phyloP scores from a whole-genome alignment of 1,140 invertebrate genomes.

The Piezodorus guildinii region DNA sequence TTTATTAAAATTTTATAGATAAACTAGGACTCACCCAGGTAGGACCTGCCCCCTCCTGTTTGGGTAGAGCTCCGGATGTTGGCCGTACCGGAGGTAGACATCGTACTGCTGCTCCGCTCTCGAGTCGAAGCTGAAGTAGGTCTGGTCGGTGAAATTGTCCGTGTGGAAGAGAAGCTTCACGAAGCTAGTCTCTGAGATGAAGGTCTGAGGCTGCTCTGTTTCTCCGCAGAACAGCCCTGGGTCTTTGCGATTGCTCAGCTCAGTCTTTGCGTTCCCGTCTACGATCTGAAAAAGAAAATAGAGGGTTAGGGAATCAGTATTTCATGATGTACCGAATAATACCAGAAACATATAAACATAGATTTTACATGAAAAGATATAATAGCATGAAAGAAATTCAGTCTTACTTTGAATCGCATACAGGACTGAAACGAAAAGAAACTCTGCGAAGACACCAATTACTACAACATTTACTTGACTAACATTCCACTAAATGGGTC shows the following conservation, averaged over 20 bases:
- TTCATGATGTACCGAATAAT: no score
- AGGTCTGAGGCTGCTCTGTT: constrained; percentile 82
- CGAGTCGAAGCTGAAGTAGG: constrained; percentile 63
- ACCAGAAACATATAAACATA: no score
- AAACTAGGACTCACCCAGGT: constrained; percentile 46
- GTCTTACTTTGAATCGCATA: no score
- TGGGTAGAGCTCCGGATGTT: constrained; percentile 83
- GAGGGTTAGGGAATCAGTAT: background rate
- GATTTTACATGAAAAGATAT: no score
- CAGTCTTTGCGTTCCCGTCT: constrained; percentile 73
- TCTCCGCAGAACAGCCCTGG: constrained; percentile 84
- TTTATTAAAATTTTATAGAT: no score
- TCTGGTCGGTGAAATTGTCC: constrained; percentile 84
- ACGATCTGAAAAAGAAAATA: constrained; percentile 49
- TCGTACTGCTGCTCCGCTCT: constrained; percentile 79
- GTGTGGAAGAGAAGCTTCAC: constrained; percentile 81
- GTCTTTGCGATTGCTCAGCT: constrained; percentile 71
- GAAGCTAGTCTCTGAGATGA: constrained; percentile 86
- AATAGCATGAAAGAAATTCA: no score
- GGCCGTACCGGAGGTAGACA: constrained; percentile 76
- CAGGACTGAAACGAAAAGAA: no score
- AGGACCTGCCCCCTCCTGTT: constrained; percentile 75
- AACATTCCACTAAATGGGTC: no score
- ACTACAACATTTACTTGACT: no score
- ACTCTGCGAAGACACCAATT: no score